phyloP scores from a whole-genome alignment of 2,888 invertebrate species.

The Drosophila putrida region DNA sequence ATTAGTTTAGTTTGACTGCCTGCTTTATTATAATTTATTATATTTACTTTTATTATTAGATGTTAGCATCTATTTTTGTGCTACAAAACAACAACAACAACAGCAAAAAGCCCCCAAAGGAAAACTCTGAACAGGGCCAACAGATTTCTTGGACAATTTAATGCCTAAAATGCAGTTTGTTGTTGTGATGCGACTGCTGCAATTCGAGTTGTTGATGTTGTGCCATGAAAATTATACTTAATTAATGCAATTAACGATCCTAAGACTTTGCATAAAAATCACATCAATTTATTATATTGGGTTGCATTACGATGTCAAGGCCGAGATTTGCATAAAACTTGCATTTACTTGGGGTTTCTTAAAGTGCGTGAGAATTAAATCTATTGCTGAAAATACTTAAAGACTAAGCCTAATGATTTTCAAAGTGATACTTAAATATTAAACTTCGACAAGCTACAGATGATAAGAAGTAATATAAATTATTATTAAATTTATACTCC shows the following conservation, averaged over 20 bases:
- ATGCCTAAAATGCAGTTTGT: constrained; percentile 14
- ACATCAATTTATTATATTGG: constrained; percentile 74
- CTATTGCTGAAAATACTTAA: constrained; percentile 3
- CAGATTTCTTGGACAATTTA: constrained; percentile 10
- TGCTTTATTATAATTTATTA: constrained; percentile 79
- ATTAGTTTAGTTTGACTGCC: constrained; percentile 72
- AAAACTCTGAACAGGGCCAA: background rate
- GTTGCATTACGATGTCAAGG: constrained; percentile 71
- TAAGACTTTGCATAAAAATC: constrained; percentile 71
- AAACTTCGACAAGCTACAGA: constrained; percentile 22
- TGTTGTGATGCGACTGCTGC: constrained; percentile 25
- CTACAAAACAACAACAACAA: constrained; percentile 3
- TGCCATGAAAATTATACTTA: constrained; percentile 65
- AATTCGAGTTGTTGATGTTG: constrained; percentile 10
- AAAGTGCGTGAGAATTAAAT: constrained; percentile 50
- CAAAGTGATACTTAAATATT: constrained; percentile 14
- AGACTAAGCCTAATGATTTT: constrained; percentile 15
- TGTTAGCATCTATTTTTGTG: constrained; percentile 67
- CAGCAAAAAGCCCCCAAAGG: background rate
- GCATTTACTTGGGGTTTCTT: constrained; percentile 52
- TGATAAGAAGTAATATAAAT: background rate
- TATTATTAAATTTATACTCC: no score
- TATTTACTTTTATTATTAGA: constrained; percentile 79
- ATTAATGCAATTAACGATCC: constrained; percentile 71
- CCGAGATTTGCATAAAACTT: constrained; percentile 68